phyloP scores from a whole-genome alignment of 2,888 invertebrate species.

The Megalurothrips usitatus region DNA sequence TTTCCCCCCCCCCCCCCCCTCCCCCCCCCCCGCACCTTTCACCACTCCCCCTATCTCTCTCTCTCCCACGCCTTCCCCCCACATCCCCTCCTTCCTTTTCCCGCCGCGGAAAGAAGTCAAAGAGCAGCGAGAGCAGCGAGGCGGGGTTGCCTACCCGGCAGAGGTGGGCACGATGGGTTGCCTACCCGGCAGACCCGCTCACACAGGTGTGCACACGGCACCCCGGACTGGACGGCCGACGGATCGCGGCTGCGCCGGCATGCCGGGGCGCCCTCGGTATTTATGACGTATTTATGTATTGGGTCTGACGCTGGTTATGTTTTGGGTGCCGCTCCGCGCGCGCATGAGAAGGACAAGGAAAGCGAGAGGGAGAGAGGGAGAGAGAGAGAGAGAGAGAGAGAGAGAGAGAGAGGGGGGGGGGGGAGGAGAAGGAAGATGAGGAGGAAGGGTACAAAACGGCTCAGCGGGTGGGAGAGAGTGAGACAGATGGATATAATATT shows the following conservation, averaged over 20 bases:
- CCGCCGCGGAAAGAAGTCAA: too few relatives aligned
- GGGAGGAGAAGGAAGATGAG: neutral
- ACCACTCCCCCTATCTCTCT: too few relatives aligned
- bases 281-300: slow-evolving; percentile 27
- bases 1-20: neutral
- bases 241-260: neutral
- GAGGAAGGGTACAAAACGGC: slow-evolving; percentile 14
- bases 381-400: neutral
- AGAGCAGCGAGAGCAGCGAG: too few relatives aligned
- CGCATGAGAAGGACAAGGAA: neutral
- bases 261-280: neutral
- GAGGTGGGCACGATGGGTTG: too few relatives aligned
- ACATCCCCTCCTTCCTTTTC: neutral
- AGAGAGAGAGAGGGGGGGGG: neutral
- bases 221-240: neutral
- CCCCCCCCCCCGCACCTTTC: neutral
- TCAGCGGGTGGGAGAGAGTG: slow-evolving; percentile 15
- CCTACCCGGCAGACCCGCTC: too few relatives aligned
- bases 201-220: too few relatives aligned
- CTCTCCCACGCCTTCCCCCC: neutral
- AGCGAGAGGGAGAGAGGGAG: neutral
- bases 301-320: neutral
- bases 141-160: too few relatives aligned
- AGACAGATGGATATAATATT: slow-evolving; percentile 23
- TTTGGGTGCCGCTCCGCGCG: neutral